Evolutionary conservation across 2,797 vertebrate genomes (phyloP).

Genomic region (Ptychadena robeensis): DNA sequence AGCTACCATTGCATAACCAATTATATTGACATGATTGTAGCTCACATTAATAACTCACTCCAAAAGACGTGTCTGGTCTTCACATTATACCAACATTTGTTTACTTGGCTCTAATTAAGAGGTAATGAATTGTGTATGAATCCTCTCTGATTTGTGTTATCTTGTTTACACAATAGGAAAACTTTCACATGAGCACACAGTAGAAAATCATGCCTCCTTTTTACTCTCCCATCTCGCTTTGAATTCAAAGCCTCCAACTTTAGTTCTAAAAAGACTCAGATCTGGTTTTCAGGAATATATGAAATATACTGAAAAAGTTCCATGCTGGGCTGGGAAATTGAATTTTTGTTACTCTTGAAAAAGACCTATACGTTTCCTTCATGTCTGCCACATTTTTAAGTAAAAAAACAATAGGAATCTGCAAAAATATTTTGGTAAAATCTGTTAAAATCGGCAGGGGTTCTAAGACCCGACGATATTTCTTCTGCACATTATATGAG

Average conservation of each 20-base stretch:
- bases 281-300: constrained; percentile 76
- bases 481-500: constrained; percentile 68
- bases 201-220: constrained; percentile 19
- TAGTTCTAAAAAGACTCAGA: constrained; percentile 74
- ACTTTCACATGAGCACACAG: constrained; percentile 21
- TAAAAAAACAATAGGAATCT: constrained; percentile 74
- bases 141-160: constrained; percentile 44
- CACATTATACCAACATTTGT: constrained; percentile 30
- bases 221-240: constrained; percentile 64
- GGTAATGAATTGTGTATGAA: constrained; percentile 49
- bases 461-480: constrained; percentile 67
- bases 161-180: constrained; percentile 40
- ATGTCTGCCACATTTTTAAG: constrained; percentile 74
- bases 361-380: constrained; percentile 73
- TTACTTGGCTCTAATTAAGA: constrained; percentile 46
- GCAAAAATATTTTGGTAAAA: constrained; percentile 78
- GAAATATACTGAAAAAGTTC: constrained; percentile 73
- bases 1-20: constrained; percentile 30
- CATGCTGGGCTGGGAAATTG: constrained; percentile 79
- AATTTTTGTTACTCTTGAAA: constrained; percentile 74
- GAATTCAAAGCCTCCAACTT: constrained; percentile 71
- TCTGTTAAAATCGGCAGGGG: constrained; percentile 69
- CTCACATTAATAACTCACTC: constrained; percentile 33
- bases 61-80: constrained; percentile 23
- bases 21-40: constrained; percentile 43